Evolutionary conservation across 2,113 vertebrate genomes (phyloP).

Genomic region (Sceloporus tristichus): DNA sequence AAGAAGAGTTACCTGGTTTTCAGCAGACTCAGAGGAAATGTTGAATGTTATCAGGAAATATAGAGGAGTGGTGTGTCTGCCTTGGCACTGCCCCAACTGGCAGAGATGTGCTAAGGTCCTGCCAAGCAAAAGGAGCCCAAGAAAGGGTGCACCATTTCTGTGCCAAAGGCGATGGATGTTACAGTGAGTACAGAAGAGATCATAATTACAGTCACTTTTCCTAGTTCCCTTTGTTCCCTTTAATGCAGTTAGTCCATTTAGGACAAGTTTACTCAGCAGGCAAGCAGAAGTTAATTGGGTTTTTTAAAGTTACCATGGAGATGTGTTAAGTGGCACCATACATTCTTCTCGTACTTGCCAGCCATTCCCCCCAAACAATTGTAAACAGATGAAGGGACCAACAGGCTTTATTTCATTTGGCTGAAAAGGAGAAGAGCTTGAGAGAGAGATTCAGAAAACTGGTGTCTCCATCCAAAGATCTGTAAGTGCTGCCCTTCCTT

Average conservation of each 20-base stretch:
- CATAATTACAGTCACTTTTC: slow-evolving; percentile 6
- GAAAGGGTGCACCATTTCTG: slow-evolving; percentile 31
- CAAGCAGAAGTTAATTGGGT: neutral
- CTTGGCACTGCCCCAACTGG: slow-evolving; percentile 71
- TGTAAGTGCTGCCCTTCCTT: neutral
- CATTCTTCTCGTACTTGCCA: neutral
- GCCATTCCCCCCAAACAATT: neutral
- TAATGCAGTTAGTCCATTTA: slow-evolving; percentile 9
- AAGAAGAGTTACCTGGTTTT: slow-evolving; percentile 49
- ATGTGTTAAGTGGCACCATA: slow-evolving; percentile 20
- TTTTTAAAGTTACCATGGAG: slow-evolving; percentile 24
- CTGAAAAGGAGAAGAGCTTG: neutral
- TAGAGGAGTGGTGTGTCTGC: slow-evolving; percentile 62
- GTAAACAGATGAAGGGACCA: neutral
- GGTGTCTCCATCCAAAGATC: neutral
- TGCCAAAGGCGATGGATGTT: slow-evolving; percentile 48
- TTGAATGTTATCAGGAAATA: slow-evolving; percentile 37
- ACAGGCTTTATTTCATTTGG: neutral
- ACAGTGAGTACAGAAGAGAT: neutral
- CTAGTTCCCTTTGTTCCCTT: neutral
- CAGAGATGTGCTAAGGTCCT: slow-evolving; percentile 26
- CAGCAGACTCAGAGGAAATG: slow-evolving; percentile 31
- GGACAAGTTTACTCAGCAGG: neutral
- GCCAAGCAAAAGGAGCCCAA: slow-evolving; percentile 50
- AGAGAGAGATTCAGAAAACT: neutral